A percentile compares a stretch with the other conserved stretches of the same genome.
phyloP scores from a whole-genome alignment of 2,113 vertebrate genomes.

The Tenebrosternarchus preto region DNA sequence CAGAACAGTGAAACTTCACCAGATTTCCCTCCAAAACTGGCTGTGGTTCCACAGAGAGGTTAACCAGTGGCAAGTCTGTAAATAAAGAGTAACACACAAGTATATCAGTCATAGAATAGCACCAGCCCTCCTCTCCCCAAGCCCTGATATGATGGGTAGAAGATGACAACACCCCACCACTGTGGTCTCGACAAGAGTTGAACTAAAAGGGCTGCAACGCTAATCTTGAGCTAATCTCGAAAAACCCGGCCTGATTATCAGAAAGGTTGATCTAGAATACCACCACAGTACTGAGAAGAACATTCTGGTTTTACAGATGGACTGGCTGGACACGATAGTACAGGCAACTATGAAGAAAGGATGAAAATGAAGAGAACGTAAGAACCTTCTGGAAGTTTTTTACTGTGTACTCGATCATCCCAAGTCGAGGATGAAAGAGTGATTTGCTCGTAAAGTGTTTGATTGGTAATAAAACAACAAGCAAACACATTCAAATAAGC shows the following conservation, averaged over 20 bases:
- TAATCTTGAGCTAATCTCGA: too few species aligned
- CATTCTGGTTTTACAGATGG: too few species aligned
- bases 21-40: slow-evolving; percentile 91
- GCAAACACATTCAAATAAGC: slow-evolving; percentile 53
- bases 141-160: neutral
- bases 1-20: slow-evolving; percentile 93
- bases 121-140: neutral
- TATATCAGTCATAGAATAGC: slow-evolving; percentile 19
- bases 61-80: slow-evolving; percentile 92
- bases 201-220: too few species aligned
- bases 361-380: slow-evolving; percentile 56
- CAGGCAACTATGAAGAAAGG: slow-evolving; percentile 32
- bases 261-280: neutral
- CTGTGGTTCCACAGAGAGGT: slow-evolving; percentile 93
- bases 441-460: slow-evolving; percentile 37
- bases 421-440: too few species aligned
- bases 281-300: too few species aligned
- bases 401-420: slow-evolving; percentile 56
- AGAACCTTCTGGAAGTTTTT: slow-evolving; percentile 59
- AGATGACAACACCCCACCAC: neutral
- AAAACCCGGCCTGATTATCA: too few species aligned
- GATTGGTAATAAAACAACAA: slow-evolving; percentile 63
- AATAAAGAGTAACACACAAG: slow-evolving; percentile 10
- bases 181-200: too few species aligned
- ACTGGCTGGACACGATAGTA: slow-evolving; percentile 29